Conservation (phyloP, 2,797 vertebrate genomes). For the Poeciliopsis presidionis region DNA sequence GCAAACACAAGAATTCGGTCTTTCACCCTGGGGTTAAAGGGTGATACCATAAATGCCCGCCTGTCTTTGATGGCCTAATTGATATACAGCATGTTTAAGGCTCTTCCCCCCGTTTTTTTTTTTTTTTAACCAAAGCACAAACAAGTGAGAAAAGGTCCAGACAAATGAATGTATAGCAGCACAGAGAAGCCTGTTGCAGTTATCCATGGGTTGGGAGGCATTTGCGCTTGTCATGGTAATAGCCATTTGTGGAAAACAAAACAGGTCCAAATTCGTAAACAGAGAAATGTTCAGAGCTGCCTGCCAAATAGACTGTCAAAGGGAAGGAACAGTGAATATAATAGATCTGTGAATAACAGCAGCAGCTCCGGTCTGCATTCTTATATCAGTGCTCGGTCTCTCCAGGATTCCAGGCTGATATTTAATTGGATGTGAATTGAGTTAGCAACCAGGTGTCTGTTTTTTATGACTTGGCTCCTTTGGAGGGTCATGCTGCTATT, state of each 20-base stretch:
- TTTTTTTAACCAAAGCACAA: constrained; percentile 52
- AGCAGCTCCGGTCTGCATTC: constrained; percentile 51
- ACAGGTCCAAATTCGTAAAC: constrained; percentile 60
- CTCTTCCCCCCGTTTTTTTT: constrained; percentile 56
- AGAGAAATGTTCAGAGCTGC: constrained; percentile 45
- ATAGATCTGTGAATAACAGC: constrained; percentile 61
- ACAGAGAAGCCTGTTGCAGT: constrained; percentile 30
- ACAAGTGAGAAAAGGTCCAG: constrained; percentile 52
- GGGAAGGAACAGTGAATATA: constrained; percentile 59
- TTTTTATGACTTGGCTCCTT: constrained; percentile 62
- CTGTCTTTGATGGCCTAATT: constrained; percentile 79
- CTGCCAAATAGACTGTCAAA: constrained; percentile 65
- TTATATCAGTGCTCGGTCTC: constrained; percentile 45
- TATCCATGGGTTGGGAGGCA: constrained; percentile 38
- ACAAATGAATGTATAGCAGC: constrained; percentile 54
- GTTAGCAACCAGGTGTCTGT: constrained; percentile 68
- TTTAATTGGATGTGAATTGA: constrained; percentile 72
- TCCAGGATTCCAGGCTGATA: constrained; percentile 48
- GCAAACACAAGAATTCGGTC: constrained; percentile 74
- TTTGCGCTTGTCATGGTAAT: constrained; percentile 65
- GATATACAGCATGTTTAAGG: constrained; percentile 78
- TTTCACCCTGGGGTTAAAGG: constrained; percentile 78
- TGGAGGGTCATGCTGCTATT: constrained; percentile 36
- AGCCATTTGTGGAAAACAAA: constrained; percentile 53
- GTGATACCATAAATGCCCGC: constrained; percentile 68